These are phyloP conservation scores for Anas acuta DNA, from an alignment of 2,797 vertebrate species.

Conservation along the genomic window DNA sequence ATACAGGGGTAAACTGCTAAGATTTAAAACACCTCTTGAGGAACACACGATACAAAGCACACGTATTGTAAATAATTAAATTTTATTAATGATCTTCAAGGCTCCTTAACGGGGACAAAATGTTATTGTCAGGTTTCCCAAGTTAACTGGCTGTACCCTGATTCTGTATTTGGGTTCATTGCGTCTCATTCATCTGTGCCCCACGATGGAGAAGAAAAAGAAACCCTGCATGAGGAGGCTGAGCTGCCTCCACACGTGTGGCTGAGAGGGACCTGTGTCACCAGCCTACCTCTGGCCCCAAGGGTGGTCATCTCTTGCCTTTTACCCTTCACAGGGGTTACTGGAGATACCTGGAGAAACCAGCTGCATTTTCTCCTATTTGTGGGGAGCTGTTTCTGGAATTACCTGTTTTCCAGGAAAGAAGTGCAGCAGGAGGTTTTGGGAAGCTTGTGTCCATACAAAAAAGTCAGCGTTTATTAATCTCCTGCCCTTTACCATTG, in stretches of 20 bases:
- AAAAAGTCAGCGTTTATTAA: neutral
- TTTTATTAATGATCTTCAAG: neutral
- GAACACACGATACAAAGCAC: neutral
- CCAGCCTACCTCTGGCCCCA: neutral
- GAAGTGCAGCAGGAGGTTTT: neutral
- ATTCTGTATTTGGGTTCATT: neutral
- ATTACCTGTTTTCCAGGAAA: neutral
- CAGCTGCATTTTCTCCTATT: neutral
- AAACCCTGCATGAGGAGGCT: too few species aligned
- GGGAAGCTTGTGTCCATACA: neutral
- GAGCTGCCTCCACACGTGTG: neutral
- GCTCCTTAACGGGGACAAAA: neutral
- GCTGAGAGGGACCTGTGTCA: neutral
- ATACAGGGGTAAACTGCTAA: neutral
- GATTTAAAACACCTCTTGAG: constrained; percentile 5
- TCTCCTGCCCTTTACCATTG: neutral
- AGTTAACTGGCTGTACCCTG: neutral
- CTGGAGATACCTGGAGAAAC: neutral
- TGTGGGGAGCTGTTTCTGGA: neutral
- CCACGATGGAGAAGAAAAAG: too few species aligned
- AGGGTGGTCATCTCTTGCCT: neutral
- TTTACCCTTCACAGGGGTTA: neutral
- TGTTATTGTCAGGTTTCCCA: neutral
- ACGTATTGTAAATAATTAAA: neutral
- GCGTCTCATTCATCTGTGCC: neutral